Base-by-base conservation (phyloP, 2,797 vertebrate species). In the Helicolenus hilgendorfi region DNA sequence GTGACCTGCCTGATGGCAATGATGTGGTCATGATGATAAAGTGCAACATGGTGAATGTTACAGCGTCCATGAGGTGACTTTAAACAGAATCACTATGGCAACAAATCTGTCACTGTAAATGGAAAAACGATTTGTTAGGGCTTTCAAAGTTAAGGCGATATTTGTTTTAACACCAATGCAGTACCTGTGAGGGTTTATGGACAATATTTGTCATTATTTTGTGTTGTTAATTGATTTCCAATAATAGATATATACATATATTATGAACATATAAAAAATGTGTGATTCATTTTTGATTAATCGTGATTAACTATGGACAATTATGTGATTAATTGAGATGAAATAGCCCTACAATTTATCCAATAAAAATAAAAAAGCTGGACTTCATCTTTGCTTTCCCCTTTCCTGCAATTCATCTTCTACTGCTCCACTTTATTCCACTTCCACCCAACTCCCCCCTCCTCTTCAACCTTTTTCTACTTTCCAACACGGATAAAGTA, bases 401-500 rank as follows among this genome's bases (percentile, higher is more conserved):
- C 24, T 11, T 15, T 15, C 3, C 29, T 24, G n/a, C 8, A 31
- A 29, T 60, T 45, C 13, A 18, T 63, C 4, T 31, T 59, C 15
- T n/a, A 20, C 24, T 5, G 3, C 27, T 73, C 58, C 18, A 33
- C 18, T 67, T 69, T 20, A 7, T 58, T 71, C 14, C 31, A 11
- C 62, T 86, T 68, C 58, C 64, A 55, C 33, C 29, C 7, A 56
- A 20, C 4, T 20, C 24, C 15, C 24, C 5, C 7, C 18, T 24
- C 59, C 10, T 7, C 24, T 11, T 49, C 45, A 11, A 11, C 20
- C 24, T 62, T 22, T 13, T 64, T 26, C 29, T 77, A 63, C 79
- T 79, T 79, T 69, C 53, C 27, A 78, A 77, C 53, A 84, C 3
- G 5, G 83, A 91, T 91, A 77, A 84, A 75, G 45, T 80, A 59